Evolutionary conservation across 2,888 invertebrate species (phyloP).

Genomic region (Caenorhabditis sulstoni): DNA sequence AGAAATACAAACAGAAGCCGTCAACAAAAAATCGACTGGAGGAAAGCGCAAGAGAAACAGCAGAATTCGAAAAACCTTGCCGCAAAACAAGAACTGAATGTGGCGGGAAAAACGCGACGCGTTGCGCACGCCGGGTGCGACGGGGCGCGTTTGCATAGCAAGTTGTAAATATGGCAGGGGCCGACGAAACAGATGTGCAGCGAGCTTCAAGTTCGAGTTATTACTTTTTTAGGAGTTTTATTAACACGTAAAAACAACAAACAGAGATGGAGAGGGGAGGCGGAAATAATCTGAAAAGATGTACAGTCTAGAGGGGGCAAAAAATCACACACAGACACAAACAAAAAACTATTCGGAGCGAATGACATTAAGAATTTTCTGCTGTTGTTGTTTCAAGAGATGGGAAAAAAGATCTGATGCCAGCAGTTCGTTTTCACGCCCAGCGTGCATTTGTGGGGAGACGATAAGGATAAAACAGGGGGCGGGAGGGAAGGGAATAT

Average conservation of each 20-base stretch:
- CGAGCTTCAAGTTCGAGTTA: too few species aligned
- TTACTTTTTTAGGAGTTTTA: slow-evolving; percentile 17
- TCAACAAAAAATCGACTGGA: neutral
- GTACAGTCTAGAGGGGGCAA: slow-evolving; percentile 27
- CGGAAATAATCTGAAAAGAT: slow-evolving; percentile 2
- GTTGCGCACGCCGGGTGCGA: neutral
- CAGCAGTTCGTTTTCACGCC: slow-evolving; percentile 60
- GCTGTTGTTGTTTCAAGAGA: neutral
- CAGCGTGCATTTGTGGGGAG: slow-evolving; percentile 49
- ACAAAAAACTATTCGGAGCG: too few species aligned
- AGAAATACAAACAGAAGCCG: neutral
- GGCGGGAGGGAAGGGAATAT: neutral
- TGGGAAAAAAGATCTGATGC: slow-evolving; percentile 29
- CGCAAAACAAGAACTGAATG: neutral
- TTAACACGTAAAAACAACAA: slow-evolving; percentile 43
- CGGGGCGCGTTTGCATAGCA: slow-evolving; percentile 14
- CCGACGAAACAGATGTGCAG: too few species aligned
- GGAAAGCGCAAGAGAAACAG: neutral
- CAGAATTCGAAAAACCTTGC: neutral
- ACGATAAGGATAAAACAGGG: slow-evolving; percentile 42
- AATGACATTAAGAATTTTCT: too few species aligned
- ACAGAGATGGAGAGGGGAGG: slow-evolving; percentile 29
- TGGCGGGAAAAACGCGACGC: neutral
- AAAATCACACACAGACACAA: too few species aligned
- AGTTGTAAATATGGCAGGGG: neutral